A percentile compares a stretch with the other conserved stretches of the same genome.
These are phyloP conservation scores for Mythimna loreyi DNA, from an alignment of 2,888 invertebrate genomes.

Conservation along the genomic window DNA sequence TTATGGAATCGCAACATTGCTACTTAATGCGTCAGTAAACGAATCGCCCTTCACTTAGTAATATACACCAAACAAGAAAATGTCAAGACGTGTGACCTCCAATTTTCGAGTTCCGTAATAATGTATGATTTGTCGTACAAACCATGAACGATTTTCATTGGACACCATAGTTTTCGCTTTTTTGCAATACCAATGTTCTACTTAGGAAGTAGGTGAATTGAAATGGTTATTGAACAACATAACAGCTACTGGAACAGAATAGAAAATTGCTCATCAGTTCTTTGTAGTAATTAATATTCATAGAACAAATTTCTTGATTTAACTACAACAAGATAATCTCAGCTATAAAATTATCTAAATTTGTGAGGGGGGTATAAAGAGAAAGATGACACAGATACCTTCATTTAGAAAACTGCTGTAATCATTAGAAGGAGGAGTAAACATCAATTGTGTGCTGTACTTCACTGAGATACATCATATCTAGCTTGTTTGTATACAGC, in stretches of 20 bases:
- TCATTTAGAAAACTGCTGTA: conserved; percentile 46
- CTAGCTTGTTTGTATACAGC: conserved; percentile 36
- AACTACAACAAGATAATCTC: neutral
- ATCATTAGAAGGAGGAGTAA: conserved; percentile 34
- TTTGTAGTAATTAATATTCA: conserved; percentile 15
- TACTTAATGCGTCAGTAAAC: conserved; percentile 67
- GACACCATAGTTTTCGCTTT: conserved; percentile 39
- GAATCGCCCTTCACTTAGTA: conserved; percentile 80
- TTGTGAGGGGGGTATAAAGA: conserved; percentile 7
- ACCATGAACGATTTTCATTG: conserved; percentile 38
- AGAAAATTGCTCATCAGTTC: conserved; percentile 32
- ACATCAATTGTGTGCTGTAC: conserved; percentile 29
- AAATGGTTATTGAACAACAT: conserved; percentile 78
- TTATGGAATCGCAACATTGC: conserved; percentile 41
- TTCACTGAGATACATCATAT: conserved; percentile 12
- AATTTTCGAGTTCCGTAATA: conserved; percentile 73
- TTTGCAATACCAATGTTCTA: conserved; percentile 67
- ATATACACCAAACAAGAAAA: conserved; percentile 81
- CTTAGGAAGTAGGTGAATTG: conserved; percentile 78
- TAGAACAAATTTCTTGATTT: no score
- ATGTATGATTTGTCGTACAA: conserved; percentile 53
- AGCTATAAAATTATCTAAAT: neutral
- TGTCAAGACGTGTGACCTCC: conserved; percentile 88
- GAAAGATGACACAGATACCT: conserved; percentile 55
- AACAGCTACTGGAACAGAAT: conserved; percentile 60